These are phyloP conservation scores for Andrena chrysosceles DNA, from an alignment of 2,888 invertebrate genomes.

Conservation along the genomic window DNA sequence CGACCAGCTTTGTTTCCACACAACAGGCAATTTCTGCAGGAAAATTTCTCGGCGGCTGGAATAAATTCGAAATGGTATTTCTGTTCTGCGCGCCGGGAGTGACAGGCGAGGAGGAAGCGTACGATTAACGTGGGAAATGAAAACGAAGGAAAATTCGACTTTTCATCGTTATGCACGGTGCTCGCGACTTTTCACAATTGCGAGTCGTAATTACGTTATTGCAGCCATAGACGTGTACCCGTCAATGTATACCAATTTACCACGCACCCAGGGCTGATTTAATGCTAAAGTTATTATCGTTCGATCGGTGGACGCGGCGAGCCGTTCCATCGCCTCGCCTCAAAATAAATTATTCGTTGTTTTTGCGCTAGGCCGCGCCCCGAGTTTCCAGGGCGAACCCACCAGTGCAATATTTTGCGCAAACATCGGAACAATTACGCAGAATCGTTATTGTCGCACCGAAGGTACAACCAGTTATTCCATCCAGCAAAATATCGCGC, in stretches of 20 bases:
- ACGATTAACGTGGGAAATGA: not conserved
- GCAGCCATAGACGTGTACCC: not conserved
- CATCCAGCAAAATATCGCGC: not conserved
- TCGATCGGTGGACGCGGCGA: constrained; percentile 8
- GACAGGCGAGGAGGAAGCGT: not conserved
- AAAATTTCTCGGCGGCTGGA: constrained; percentile 5
- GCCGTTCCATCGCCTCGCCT: constrained; percentile 3
- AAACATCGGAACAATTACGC: not conserved
- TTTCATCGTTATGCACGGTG: not conserved
- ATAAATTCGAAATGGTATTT: not conserved
- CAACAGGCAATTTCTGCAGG: not conserved
- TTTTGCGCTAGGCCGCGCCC: not conserved
- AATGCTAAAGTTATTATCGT: constrained; percentile 35
- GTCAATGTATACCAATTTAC: constrained; percentile 7
- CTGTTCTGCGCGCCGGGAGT: no score
- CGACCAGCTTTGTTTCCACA: not conserved
- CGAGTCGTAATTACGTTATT: constrained; percentile 26
- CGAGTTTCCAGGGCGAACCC: not conserved
- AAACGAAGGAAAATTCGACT: not conserved
- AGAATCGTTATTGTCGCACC: not conserved
- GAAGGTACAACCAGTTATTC: not conserved
- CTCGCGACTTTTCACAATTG: constrained; percentile 15
- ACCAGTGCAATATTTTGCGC: not conserved
- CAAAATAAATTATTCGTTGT: constrained; percentile 30
- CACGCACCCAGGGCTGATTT: constrained; percentile 12